Evolutionary conservation across 2,797 vertebrate genomes (phyloP), one percentile per base, ranked within the genome.

Genomic region (Sardinella longiceps): DNA sequence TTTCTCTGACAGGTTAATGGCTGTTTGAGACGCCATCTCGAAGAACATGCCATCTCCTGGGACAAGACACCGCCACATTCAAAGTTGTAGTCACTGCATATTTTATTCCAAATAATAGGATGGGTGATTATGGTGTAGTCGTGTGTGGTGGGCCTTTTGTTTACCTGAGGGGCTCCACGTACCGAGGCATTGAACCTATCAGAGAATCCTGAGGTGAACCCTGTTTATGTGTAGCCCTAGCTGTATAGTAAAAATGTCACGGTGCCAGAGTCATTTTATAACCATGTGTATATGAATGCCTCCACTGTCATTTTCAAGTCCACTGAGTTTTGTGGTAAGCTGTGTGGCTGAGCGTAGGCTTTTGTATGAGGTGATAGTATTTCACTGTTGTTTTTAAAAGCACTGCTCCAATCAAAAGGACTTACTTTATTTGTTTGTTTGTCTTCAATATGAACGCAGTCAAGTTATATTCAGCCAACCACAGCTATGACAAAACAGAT

Each of bases 41-140:
- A 43, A 20, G 18, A 43, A n/a, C 15, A 43, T 18, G 9, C 37
- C 37, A 7, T 77, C 33, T 77, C 70, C 18, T 20, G 18, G 37
- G 70, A 77, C 70, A 37, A 77, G 33, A 77, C 70, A 77, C 37
- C 18, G 12, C 70, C 20, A 14, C 70, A 77, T 77, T 33, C 5
- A 5, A 18, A 37, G 37, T 37, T 20, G 18, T 37, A 77, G 33
- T 77, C 43, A 77, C 70, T 1, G 18, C 33, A 77, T 43, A 33
- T 23, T 77, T 77, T 77, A 77, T 77, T 77, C 37, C 70, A 43
- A 77, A 77, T 43, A 77, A 43, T 77, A 39, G 70, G 33, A 77
- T 39, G 37, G 63, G 28, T 70, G 28, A 33, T 70, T 70, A 70
- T 15, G 28, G 12, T 15, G 28, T 5, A 39, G 70, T 43, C 70